A percentile compares a stretch with the other conserved stretches of the same genome.
Conservation (phyloP, 2,113 vertebrate species). For the Circaetus cinerascens region DNA sequence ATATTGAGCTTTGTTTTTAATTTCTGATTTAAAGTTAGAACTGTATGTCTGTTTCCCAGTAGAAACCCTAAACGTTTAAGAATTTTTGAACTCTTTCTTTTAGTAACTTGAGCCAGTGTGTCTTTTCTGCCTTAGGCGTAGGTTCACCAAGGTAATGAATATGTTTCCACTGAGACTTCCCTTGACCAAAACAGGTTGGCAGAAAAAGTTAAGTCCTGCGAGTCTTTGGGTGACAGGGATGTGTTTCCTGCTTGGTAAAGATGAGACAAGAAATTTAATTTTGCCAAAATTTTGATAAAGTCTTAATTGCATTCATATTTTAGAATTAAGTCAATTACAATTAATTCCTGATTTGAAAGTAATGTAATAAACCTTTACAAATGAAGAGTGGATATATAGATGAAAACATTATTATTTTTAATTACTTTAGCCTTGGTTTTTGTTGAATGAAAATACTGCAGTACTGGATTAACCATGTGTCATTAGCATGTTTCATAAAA, state of each 20-base stretch:
- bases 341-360: background rate
- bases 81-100: background rate
- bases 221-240: background rate
- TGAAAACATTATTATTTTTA: background rate
- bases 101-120: background rate
- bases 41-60: background rate
- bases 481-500: background rate
- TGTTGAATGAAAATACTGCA: background rate
- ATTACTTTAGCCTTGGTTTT: background rate
- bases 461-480: background rate
- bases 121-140: background rate
- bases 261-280: background rate
- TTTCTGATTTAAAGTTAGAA: conserved; percentile 8
- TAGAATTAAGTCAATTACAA: background rate
- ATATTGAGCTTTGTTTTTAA: background rate
- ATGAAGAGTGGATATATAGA: background rate
- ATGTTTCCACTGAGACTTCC: background rate
- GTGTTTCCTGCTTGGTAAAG: background rate
- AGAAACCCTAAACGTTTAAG: background rate
- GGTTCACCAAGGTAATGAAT: background rate
- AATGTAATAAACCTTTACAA: background rate
- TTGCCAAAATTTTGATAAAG: background rate
- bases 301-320: background rate
- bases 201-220: background rate
- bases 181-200: background rate